Conservation (phyloP, 2,113 vertebrate species). For the Cyanistes caeruleus region DNA sequence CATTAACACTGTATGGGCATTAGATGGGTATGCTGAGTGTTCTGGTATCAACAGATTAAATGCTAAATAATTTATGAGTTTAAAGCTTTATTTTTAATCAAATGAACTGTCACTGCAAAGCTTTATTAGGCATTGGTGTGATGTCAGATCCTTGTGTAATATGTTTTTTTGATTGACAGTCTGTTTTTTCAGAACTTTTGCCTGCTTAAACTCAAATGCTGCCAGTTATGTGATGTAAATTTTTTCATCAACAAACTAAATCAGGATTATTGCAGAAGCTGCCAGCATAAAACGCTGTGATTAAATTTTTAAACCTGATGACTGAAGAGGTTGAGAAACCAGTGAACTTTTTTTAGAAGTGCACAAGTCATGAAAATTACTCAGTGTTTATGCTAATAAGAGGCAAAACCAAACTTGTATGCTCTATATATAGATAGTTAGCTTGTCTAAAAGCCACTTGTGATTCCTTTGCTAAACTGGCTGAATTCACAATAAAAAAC, state of each 20-base stretch:
- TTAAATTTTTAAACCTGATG: slow-evolving; percentile 28
- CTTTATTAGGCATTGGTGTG: slow-evolving; percentile 36
- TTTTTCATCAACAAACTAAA: slow-evolving; percentile 30
- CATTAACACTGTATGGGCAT: neutral
- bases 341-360: slow-evolving; percentile 24
- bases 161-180: slow-evolving; percentile 19
- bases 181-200: slow-evolving; percentile 35
- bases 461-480: neutral
- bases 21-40: slow-evolving; percentile 49
- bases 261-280: slow-evolving; percentile 20
- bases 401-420: neutral
- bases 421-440: slow-evolving; percentile 17
- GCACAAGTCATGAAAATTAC: slow-evolving; percentile 13
- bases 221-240: neutral
- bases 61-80: slow-evolving; percentile 55
- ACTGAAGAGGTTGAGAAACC: slow-evolving; percentile 29
- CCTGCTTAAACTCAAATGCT: slow-evolving; percentile 17
- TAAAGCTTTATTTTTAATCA: slow-evolving; percentile 36
- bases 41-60: slow-evolving; percentile 50
- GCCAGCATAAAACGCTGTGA: neutral
- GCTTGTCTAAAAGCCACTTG: neutral
- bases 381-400: slow-evolving; percentile 36
- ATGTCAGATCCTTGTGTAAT: slow-evolving; percentile 43
- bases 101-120: slow-evolving; percentile 30
- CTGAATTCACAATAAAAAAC: neutral